Evolutionary conservation across 2,888 invertebrate species (phyloP), one percentile per base, ranked within the genome.

Genomic region (Microctonus aethiopoides): DNA sequence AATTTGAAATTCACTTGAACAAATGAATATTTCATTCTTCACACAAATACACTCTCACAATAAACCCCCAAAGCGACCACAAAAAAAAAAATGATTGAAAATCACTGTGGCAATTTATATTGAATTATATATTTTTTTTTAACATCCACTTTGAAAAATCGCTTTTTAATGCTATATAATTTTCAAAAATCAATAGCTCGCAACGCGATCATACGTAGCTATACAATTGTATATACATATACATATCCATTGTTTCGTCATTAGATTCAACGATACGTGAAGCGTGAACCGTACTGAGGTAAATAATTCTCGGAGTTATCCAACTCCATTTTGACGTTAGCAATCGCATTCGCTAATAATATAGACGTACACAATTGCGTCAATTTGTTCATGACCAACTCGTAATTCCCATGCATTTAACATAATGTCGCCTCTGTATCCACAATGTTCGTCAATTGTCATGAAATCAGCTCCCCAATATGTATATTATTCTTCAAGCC

Each of bases 1-100:
- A 78, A 78, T 76, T 77, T 78, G 78, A 77, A 77, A 78, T 77
- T 78, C 78, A 75, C 75, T 74, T 74, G 74, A 77, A 75, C 76
- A 75, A 75, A 75, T 75, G 75, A 76, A 77, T 75, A 76, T 79
- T 76, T 74, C 72, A 67, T 68, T 74, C 20, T 34, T 54, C 20
- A 32, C 20, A 29, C 7, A 5, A 5, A 5, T 29, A 29, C 29
- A 29, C 7, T 5, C 7, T 29, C 29, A 29, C 7, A 29, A 29
- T 61, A 39, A 34, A 34, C 24, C 13, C 22, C 22, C 32, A 75
- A 77, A 41, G 26, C n/a, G n/a, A n/a, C 11, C 26, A 24, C 7
- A 56, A 9, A 13, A 6, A 56, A 29, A 41, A 6, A 41, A 10
- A 41, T 10, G 41, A 41, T 4, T 3, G 11, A 41, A 41, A 41